Base-by-base conservation (phyloP, 2,113 vertebrate genomes). In the Leptocoma aspasia region DNA sequence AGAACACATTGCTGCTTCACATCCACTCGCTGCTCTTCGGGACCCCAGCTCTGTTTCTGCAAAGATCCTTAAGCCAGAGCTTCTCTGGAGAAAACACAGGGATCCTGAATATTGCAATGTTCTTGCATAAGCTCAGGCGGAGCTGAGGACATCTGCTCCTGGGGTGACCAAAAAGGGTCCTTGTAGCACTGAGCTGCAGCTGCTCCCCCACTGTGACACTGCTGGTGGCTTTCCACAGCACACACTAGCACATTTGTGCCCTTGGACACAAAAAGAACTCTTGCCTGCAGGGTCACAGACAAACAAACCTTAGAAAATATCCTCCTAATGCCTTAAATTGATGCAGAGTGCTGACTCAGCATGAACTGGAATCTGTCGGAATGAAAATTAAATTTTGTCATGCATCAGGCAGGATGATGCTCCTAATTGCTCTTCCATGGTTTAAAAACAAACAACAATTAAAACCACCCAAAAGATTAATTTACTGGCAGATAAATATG, bases 221-320 rank as follows among this genome's bases (percentile, higher is more conserved):
- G 47, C 59, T 80, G 63, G 45, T 27, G 37, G 77, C 78, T 60
- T 79, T 52, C 49, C 70, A 53, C 57, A 69, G 71, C 31, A 44
- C 28, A 65, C 17, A 47, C 17, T 4, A 66, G 24, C 39, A 79
- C 35, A n/a, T 2, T 30, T 0, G 0, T 59, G 45, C 61, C 59
- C 68, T 35, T 39, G 21, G 31, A 76, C 59, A 82, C 8, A 18
- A 18, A 30, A 69, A 42, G 22, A 75, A 57, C 72, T 78, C 60
- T 26, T 35, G 69, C 73, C 54, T 39, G 47, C 30, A 49, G 56
- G 30, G 69, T 47, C 47, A 61, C 24, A 39, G 61, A 63, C 16
- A 64, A 24, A 44, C 10, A 56, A 56, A 31, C 16, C 81, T 78
- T 33, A 45, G 61, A 91, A 90, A 79, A 50, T 31, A 50, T 77